Conservation (phyloP, 2,113 vertebrate genomes). For the Barbus barbus region DNA sequence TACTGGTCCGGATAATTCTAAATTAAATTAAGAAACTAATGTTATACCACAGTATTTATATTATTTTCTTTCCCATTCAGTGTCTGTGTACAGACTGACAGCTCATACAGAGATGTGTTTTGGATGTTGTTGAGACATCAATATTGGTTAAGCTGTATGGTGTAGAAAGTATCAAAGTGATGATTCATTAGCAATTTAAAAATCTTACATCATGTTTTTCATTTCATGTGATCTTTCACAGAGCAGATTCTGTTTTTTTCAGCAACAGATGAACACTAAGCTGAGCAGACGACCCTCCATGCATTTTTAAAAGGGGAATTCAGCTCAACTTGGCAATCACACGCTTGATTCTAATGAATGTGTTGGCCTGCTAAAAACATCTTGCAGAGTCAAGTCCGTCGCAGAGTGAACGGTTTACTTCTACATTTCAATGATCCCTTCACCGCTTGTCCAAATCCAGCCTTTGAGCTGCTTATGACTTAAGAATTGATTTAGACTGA, state of each 20-base stretch:
- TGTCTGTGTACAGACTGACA: background rate
- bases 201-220: background rate
- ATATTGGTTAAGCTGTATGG: background rate
- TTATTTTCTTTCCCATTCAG: too few relatives aligned
- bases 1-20: background rate
- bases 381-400: constrained; percentile 3
- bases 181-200: background rate
- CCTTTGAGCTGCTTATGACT: background rate
- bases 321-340: constrained; percentile 66
- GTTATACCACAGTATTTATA: background rate
- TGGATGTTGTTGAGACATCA: background rate
- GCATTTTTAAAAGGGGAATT: constrained; percentile 62
- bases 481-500: background rate
- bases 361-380: constrained; percentile 4
- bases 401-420: background rate
- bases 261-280: constrained; percentile 56
- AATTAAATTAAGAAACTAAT: background rate
- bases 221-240: background rate
- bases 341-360: constrained; percentile 53
- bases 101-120: background rate
- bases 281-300: constrained; percentile 62
- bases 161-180: background rate
- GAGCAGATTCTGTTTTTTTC: background rate
- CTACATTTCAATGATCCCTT: background rate
- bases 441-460: background rate